Base-by-base conservation (phyloP, 2,113 vertebrate genomes). In the Anarrhichthys ocellatus region DNA sequence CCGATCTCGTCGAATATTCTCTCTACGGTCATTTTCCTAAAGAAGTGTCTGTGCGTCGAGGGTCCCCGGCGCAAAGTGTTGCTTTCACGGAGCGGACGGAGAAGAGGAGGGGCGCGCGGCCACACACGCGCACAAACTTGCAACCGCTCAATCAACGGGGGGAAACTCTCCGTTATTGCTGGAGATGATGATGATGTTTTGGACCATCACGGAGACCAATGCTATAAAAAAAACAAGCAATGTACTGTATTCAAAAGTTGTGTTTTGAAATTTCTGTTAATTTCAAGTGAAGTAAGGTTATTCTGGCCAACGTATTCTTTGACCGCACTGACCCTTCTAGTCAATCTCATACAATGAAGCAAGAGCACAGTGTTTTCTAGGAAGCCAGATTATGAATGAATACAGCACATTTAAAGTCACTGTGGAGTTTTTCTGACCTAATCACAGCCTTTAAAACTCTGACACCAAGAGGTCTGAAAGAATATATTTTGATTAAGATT, bases 1-100 rank as follows among this genome's bases (percentile, higher is more conserved):
- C 95, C 95, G 9, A 95, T 92, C 76, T 94, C 88, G 78, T 95
- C 95, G 72, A 96, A 96, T 73, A 96, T 73, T 32, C 76, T 87
- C 76, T 96, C 95, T 2, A 95, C 94, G 10, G 84, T 93, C 95
- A 96, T 93, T 67, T 88, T 76, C 6, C 24, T 11, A 2, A 2
- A 66, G n/a, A 9, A 3, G 50, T n/a, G n/a, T 75, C 34, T 20
- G 66, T 29, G 78, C 40, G 22, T 63, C 44, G 27, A 14, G 18
- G 63, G 18, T 73, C 36, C 4, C 32, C 17, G 54, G 58, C 17
- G 24, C 29, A 0, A 73, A 38, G 18, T 34, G 29, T 7, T 54
- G n/a, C 50, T 24, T 63, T 46, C 40, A 63, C 36, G 0, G n/a
- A 63, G n/a, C 8, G 10, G 36, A 44, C 58, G 27, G 62, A 61